Base-by-base conservation (phyloP, 2,888 invertebrate genomes). In the Drosophila anomelani region DNA sequence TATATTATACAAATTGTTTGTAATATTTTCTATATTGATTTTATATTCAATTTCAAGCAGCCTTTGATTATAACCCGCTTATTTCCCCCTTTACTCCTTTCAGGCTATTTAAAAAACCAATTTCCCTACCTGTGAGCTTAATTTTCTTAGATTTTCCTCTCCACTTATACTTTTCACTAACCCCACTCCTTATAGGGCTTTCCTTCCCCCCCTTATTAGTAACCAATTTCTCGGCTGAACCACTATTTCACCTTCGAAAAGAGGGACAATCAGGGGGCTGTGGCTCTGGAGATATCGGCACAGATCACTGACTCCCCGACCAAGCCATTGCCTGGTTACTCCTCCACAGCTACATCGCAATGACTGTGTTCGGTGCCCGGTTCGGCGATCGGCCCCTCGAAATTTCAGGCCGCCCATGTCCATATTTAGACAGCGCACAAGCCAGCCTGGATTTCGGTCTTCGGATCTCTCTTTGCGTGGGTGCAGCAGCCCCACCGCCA, bases 381-480 rank as follows among this genome's bases (percentile, higher is more conserved):
- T 38, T 43, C 55, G 46, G 44, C 54, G 46, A 39, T 41, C 71
- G 62, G 53, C 71, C 72, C 71, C 72, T 72, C 57, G 60, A 71
- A 72, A 46, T 68, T 56, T 62, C 62, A 32, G 56, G 71, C 71
- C 75, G 80, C 80, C 78, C 78, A 81, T 82, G 80, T 68, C 73
- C 78, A 76, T 82, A 78, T 72, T 75, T 75, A 68, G 75, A 69
- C 68, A 71, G 47, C 53, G 43, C 69, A 67, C 69, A 70, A 26
- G 38, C 43, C 49, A 39, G 63, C 67, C 68, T 49, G 67, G 67
- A 64, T 57, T 66, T 56, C 7, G 56, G 64, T 68, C 36, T 56
- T 49, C 23, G 56, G 56, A 56, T 51, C 57, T 55, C 57, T 55
- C 20, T 63, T 63, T 79, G 75, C 81, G 82, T 82, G 85, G 82